These are phyloP conservation scores for Cataglyphis albicans DNA, from an alignment of 2,888 invertebrate genomes.

Conservation along the genomic window DNA sequence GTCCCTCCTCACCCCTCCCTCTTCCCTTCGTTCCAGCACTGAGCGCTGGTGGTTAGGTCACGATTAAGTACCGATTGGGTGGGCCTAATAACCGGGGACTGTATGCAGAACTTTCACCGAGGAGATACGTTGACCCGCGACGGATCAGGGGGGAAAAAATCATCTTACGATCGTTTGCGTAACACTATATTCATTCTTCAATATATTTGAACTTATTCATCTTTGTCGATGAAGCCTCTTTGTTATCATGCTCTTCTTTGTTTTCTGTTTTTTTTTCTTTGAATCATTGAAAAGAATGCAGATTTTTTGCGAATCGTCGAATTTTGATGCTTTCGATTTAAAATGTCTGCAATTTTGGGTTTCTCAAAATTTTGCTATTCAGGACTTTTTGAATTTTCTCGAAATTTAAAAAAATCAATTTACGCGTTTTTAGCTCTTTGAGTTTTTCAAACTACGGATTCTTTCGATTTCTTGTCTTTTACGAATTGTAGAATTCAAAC, in stretches of 20 bases:
- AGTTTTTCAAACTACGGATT: neutral
- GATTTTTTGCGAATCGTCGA: neutral
- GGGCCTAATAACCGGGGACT: constrained; percentile 82
- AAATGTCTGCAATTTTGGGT: neutral
- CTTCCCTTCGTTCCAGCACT: constrained; percentile 65
- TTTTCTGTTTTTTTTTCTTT: neutral
- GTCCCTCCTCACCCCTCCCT: neutral
- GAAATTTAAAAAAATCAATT: neutral
- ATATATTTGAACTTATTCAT: neutral
- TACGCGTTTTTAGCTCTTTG: neutral
- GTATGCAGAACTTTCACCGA: constrained; percentile 76
- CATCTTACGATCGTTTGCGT: constrained; percentile 61
- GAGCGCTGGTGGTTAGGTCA: constrained; percentile 81
- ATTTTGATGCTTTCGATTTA: neutral
- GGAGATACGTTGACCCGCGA: constrained; percentile 65
- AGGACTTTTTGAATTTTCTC: neutral
- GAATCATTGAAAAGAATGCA: neutral
- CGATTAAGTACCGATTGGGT: constrained; percentile 83
- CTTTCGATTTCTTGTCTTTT: neutral
- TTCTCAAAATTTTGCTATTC: neutral
- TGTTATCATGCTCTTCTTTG: neutral
- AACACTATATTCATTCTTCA: constrained; percentile 24
- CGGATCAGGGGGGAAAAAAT: constrained; percentile 51
- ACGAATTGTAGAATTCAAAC: neutral
- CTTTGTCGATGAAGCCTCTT: neutral